A percentile compares a stretch with the other conserved stretches of the same genome.
These are phyloP conservation scores for Pseudois nayaur DNA, from an alignment of 2,113 vertebrate genomes.

Conservation along the genomic window DNA sequence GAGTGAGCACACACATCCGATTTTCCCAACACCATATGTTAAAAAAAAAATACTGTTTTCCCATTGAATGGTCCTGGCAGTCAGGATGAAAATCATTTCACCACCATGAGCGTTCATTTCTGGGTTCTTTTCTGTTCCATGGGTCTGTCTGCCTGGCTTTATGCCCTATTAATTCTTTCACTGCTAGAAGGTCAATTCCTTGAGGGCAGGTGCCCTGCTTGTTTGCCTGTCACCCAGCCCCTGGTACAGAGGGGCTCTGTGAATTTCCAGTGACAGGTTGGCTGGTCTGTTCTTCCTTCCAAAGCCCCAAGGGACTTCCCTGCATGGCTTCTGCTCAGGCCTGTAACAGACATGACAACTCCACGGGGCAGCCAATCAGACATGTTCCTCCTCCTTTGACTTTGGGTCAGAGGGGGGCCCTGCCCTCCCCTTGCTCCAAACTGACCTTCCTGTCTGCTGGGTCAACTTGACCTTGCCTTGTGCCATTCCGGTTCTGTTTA, in stretches of 20 bases:
- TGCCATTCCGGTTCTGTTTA: neutral
- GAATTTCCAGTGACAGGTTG: neutral
- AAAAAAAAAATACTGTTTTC: neutral
- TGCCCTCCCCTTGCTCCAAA: neutral
- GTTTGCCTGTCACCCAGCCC: neutral
- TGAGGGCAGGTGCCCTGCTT: neutral
- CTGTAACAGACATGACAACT: neutral
- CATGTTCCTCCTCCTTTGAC: neutral
- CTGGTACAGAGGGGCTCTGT: neutral
- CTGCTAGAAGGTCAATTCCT: neutral
- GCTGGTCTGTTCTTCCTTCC: neutral
- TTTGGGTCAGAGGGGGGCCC: neutral
- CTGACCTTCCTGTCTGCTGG: neutral
- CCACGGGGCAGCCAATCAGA: neutral
- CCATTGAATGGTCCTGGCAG: neutral
- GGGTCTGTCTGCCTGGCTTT: neutral
- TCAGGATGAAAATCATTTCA: neutral
- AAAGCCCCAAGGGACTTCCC: too few species aligned
- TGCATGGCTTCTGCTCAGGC: accelerated
- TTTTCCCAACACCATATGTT: neutral
- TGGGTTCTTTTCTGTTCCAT: neutral
- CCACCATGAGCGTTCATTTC: neutral
- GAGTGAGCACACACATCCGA: neutral
- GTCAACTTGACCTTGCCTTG: neutral
- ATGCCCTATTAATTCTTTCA: too few species aligned